Evolutionary conservation across 2,113 vertebrate genomes (phyloP).

Genomic region (Polypterus senegalus): DNA sequence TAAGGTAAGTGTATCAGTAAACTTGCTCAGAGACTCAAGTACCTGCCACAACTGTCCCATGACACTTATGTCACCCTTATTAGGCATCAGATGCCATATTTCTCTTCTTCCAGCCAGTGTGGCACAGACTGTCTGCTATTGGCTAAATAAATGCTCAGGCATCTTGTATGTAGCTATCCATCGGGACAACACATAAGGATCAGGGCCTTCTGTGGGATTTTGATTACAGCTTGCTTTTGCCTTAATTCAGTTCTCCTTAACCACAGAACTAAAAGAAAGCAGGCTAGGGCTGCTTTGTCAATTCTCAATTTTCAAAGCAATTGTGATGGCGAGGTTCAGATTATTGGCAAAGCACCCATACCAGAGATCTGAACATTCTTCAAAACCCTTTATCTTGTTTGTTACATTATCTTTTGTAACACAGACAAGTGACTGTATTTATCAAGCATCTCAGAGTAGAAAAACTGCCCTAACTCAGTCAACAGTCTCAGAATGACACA

Average conservation of each 20-base stretch:
- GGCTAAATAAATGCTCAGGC: constrained; percentile 11
- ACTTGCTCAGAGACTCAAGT: constrained; percentile 11
- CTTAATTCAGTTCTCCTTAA: constrained; percentile 10
- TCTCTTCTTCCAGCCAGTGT: constrained; percentile 9
- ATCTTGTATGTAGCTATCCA: constrained; percentile 13
- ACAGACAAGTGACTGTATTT: constrained; percentile 3
- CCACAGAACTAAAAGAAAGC: constrained; percentile 6
- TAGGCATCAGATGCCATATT: constrained; percentile 10
- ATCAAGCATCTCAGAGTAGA: too few species aligned
- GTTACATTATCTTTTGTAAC: constrained; percentile 15
- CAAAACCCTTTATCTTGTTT: constrained; percentile 9
- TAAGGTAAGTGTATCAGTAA: constrained; percentile 18
- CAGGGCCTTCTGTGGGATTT: constrained; percentile 10
- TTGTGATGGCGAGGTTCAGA: constrained; percentile 9
- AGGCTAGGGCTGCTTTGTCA: constrained; percentile 1
- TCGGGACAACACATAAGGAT: constrained; percentile 8
- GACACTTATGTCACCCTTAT: constrained; percentile 7
- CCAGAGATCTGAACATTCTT: constrained; percentile 6
- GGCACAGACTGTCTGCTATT: constrained; percentile 14
- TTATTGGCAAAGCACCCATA: constrained; percentile 10
- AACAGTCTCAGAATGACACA: too few species aligned
- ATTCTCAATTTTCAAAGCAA: constrained; percentile 9
- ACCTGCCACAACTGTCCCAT: constrained; percentile 14
- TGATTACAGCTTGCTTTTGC: constrained; percentile 11
- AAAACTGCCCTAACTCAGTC: too few species aligned